Evolutionary conservation across 2,113 vertebrate genomes (phyloP).

Genomic region (Sciurus niger): DNA sequence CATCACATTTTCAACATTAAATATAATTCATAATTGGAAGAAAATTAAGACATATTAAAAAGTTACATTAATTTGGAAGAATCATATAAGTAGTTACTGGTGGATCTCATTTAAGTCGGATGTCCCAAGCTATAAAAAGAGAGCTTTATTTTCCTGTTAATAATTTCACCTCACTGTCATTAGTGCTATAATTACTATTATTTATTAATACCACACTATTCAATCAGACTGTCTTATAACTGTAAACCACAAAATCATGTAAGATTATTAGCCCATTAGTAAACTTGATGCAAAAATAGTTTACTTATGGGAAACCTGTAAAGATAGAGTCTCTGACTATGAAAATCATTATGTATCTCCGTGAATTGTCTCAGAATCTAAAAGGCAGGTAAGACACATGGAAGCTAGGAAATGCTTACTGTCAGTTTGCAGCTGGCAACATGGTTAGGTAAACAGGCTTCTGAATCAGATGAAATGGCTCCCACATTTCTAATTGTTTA

Average conservation of each 20-base stretch:
- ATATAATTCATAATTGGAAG: neutral
- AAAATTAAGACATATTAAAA: neutral
- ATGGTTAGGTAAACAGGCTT: neutral
- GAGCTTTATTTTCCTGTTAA: neutral
- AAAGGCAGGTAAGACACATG: neutral
- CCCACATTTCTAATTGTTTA: neutral
- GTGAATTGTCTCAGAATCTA: neutral
- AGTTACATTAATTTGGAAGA: slow-evolving; percentile 13
- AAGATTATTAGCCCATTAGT: neutral
- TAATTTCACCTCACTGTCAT: neutral
- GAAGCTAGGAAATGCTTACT: neutral
- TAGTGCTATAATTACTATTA: neutral
- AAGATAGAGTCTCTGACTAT: neutral
- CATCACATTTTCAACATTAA: slow-evolving; percentile 39
- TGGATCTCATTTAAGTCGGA: neutral
- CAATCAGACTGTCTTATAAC: neutral
- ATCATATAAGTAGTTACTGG: neutral
- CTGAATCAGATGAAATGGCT: neutral
- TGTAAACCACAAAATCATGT: neutral
- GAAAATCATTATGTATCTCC: neutral
- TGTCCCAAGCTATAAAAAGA: neutral
- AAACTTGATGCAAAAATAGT: neutral
- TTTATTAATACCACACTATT: neutral
- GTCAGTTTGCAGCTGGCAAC: neutral
- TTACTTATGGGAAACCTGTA: neutral